Evolutionary conservation across 2,888 invertebrate species (phyloP), one percentile per base, ranked within the genome.

Genomic region (Melanophora roralis): DNA sequence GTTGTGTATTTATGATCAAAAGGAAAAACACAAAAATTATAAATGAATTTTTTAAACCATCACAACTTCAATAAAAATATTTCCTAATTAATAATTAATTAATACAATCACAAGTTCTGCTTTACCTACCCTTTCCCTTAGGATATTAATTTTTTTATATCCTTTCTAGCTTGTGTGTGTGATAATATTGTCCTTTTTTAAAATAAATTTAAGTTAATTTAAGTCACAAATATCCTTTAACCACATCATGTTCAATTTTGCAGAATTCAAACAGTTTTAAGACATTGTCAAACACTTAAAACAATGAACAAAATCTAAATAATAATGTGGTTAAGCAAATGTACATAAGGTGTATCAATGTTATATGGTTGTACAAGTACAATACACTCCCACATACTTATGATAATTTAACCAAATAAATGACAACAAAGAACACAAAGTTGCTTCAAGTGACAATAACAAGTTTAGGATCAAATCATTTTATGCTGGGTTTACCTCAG

Each of bases 261-360:
- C 47, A 57, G 34, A 12, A 69, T 49, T 19, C 32, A 32, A 34
- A 57, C 43, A 62, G 69, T 57, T 64, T 64, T 43, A 65, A 59
- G 64, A 71, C 43, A 34, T 27, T 27, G 27, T 34, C 57, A 64
- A 27, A 27, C 69, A 43, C 49, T 57, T 64, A 51, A 59, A 67
- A 27, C 49, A 51, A 76, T 43, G 7, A 40, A 64, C 55, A 40
- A 49, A 69, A 62, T 64, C 69, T 57, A 57, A 76, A 64, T 57
- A 76, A 64, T 57, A 64, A 64, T 76, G 76, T 43, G 76, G 76
- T 76, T 69, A 49, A 16, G n/a, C n/a, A n/a, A n/a, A n/a, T n/a
- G n/a, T n/a, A 64, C 43, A 64, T 64, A 71, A 64, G 57, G 64
- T 57, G 43, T 76, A 76, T 76, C 76, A 71, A 76, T 76, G 71